Evolutionary conservation across 2,888 invertebrate species (phyloP).

Genomic region (Andrena marginata): DNA sequence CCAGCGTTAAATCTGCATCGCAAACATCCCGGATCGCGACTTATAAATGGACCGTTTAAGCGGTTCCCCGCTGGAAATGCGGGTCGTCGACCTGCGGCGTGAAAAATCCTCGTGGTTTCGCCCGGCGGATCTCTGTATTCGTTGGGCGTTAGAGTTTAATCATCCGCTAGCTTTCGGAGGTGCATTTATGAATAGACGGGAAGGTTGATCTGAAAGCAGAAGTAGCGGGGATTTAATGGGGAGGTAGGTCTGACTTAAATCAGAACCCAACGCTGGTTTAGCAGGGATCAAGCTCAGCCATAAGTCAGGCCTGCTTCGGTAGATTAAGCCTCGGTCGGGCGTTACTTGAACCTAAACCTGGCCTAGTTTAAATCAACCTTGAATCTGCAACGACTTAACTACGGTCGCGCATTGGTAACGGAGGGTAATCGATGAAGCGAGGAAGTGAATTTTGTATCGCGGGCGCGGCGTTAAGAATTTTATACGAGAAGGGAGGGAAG

Average conservation of each 20-base stretch:
- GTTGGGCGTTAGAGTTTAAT: neutral
- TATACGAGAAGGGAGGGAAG: neutral
- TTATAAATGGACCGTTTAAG: slow-evolving; percentile 14
- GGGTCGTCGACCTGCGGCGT: neutral
- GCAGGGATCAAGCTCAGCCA: no score
- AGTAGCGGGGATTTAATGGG: neutral
- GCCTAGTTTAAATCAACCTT: neutral
- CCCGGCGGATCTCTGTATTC: neutral
- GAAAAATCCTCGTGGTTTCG: no score
- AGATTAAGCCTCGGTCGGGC: no score
- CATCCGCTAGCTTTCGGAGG: neutral
- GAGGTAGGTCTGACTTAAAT: neutral
- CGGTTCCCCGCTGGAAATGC: neutral
- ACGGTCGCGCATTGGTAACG: no score
- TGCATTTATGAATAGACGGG: neutral
- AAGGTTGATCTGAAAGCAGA: neutral
- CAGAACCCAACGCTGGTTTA: neutral
- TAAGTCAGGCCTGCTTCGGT: no score
- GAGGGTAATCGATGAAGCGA: no score
- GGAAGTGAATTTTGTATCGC: neutral
- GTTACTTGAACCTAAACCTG: neutral
- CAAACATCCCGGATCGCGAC: neutral
- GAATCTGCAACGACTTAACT: neutral
- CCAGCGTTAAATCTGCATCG: slow-evolving; percentile 42
- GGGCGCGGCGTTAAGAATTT: neutral